Base-by-base conservation (phyloP, 2,888 invertebrate genomes). In the Eristalis pertinax region DNA sequence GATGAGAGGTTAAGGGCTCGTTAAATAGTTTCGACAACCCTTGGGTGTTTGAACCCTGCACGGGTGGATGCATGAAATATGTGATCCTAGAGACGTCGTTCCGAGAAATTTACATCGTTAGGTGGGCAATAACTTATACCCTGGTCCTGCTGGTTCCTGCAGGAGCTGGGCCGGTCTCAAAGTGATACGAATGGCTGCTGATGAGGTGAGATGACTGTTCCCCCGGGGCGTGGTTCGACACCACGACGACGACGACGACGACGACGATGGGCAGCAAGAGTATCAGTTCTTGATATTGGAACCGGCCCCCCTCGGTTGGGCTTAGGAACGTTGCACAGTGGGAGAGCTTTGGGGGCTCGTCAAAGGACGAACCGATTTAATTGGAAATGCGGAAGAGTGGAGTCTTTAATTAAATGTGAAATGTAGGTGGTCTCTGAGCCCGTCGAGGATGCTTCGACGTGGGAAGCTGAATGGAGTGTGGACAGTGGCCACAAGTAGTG, bases 11-110 rank as follows among this genome's bases (percentile, higher is more conserved):
- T 81, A 81, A 81, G 58, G 74, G 69, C 63, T 74, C 43, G 26
- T 77, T 50, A 62, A 82, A 86, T 78, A 74, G 41, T 82, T 86
- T 62, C 50, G 58, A 24, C 43, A 86, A 70, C 81, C 74, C 74
- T 58, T 65, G 65, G 76, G 77, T 65, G 70, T 69, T 73, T 83
- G 64, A 76, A 78, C 83, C 64, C 68, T 65, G 32, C 19, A 2
- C 19, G 19, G 19, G 41, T 63, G 64, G 32, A 68, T 32, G 35
- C 62, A 63, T 76, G 60, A 68, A 68, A 76, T 68, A 69, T 69
- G 72, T 26, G 26, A 60, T 60, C 60, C 19, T 26, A 24, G 26
- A 60, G 60, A 60, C 60, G 60, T 26, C 60, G 26, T 5, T 60
- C 1, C 5, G 15, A 60, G 15, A 50, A 50, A 50, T 50, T 50